Base-by-base conservation (phyloP, 1,140 invertebrate genomes). In the Piezodorus guildinii region DNA sequence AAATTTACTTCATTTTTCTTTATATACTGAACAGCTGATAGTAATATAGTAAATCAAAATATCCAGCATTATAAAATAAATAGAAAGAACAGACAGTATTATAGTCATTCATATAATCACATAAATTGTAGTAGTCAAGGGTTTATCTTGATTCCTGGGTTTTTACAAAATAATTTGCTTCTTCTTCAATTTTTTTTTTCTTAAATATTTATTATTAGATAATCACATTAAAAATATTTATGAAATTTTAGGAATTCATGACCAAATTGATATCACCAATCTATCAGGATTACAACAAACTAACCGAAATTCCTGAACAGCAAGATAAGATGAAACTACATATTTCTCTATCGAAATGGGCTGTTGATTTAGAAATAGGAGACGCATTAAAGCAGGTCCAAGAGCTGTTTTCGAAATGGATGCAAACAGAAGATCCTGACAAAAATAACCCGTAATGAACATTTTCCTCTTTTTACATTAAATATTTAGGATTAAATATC, bases 321-420 rank as follows among this genome's bases (percentile, higher is more conserved):
- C 30, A 30, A 12, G 60, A 62, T 8, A 39, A 62, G n/a, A n/a
- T 62, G 1, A 25, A 62, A 25, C 60, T 30, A 12, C 60, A 62
- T 27, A 62, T 5, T 23, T 2, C 43, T 23, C 9, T 49, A 2
- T 71, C 89, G 1, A 79, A 76, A 10, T 78, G 83, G 72, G 86
- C 85, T 1, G 91, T 88, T 63, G 78, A 77, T 44, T 77, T 89
- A 56, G 86, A 84, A 15, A 79, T 86, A 56, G 74, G 78, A 8
- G 80, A 84, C 67, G 91, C 88, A 71, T 74, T 89, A 2, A 73
- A 78, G 16, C 83, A 87, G 56, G 82, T 85, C 1, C 79, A 83
- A 0, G 74, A 76, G 1, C 78, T 84, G 63, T 90, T 87, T 68
- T 78, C 83, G 14, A 83, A 84, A 69, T 91, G 88, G 88, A 76